A percentile compares a stretch with the other conserved stretches of the same genome.
Conservation (phyloP, 2,113 vertebrate genomes). For the Silurus glanis region DNA sequence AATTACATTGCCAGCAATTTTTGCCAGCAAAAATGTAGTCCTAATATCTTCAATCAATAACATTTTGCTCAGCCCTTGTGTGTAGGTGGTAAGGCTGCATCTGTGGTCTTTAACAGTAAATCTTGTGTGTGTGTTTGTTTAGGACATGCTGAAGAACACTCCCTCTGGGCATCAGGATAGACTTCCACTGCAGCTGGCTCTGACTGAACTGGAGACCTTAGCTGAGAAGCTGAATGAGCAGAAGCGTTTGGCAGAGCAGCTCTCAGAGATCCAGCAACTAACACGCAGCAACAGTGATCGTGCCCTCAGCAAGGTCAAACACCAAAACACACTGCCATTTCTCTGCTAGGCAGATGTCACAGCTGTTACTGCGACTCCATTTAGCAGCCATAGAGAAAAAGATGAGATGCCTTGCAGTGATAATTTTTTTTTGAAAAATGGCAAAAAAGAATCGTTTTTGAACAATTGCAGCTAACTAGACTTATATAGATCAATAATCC, state of each 20-base stretch:
- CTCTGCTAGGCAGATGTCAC: conserved; percentile 1
- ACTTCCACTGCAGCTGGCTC: conserved; percentile 82
- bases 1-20: too few species aligned
- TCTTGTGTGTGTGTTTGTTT: neutral
- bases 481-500: neutral
- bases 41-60: neutral
- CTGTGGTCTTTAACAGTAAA: neutral
- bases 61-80: neutral
- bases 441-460: neutral
- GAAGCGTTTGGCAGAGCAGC: conserved; percentile 83
- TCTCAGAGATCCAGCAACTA: conserved; percentile 83
- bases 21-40: too few species aligned
- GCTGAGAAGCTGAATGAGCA: conserved; percentile 86
- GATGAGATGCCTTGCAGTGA: neutral
- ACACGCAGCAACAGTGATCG: conserved; percentile 80
- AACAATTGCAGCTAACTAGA: neutral
- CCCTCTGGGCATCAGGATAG: conserved; percentile 78
- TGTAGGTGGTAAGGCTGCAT: neutral
- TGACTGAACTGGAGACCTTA: conserved; percentile 83
- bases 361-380: neutral
- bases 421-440: conserved; percentile 19
- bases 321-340: neutral
- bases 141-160: conserved; percentile 90
- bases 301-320: conserved; percentile 78
- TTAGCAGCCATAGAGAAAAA: conserved; percentile 1